Percentiles rank a stretch among this genome's conserved stretches.
These are phyloP conservation scores for Acomys russatus DNA, from an alignment of 2,797 vertebrate genomes.

Conservation along the genomic window DNA sequence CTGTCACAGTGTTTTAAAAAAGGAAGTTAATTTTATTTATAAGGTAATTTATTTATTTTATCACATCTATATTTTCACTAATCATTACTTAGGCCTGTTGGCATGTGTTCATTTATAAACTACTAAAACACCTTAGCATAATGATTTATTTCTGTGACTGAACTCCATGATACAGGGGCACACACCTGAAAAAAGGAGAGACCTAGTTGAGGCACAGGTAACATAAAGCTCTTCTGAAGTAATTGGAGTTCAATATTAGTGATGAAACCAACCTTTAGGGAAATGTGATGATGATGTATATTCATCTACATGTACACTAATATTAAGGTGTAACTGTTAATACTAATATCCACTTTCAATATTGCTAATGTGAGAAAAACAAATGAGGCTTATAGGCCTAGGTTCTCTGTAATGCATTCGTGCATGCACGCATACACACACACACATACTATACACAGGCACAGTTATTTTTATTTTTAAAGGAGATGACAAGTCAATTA, in stretches of 20 bases:
- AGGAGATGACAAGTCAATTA: constrained; percentile 75
- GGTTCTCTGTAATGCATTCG: neutral
- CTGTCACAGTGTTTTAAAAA: constrained; percentile 79
- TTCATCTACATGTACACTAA: constrained; percentile 62
- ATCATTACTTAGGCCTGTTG: neutral
- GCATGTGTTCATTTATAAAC: neutral
- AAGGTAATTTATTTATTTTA: constrained; percentile 2
- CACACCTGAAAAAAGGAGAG: neutral
- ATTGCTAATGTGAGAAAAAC: constrained; percentile 56
- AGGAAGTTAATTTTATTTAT: neutral
- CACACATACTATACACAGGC: neutral
- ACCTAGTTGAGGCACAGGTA: neutral
- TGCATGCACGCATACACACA: neutral
- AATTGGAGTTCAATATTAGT: neutral
- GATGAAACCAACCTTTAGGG: neutral
- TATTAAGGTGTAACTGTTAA: constrained; percentile 6
- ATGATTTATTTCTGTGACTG: neutral
- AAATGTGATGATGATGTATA: neutral
- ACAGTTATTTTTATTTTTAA: constrained; percentile 47
- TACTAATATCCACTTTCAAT: constrained; percentile 56
- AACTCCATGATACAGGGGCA: too few relatives aligned
- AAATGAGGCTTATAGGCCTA: constrained; percentile 18
- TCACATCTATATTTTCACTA: neutral
- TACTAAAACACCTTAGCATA: neutral
- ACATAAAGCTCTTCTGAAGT: neutral